Evolutionary conservation across 2,888 invertebrate genomes (phyloP).

Genomic region (Heteromyza rotundicornis): DNA sequence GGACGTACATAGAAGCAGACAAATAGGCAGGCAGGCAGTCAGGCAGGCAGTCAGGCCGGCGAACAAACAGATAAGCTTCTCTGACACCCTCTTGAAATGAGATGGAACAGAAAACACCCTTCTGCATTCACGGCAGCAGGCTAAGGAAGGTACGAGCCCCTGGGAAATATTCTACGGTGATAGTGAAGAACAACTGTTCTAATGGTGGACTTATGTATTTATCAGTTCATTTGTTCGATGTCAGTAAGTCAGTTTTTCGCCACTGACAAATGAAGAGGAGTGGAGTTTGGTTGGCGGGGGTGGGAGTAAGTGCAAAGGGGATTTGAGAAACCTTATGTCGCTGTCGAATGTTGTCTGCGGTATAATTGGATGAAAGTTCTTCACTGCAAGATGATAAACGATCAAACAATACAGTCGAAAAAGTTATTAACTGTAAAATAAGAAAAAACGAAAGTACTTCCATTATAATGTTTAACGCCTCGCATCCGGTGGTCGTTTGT

Average conservation of each 20-base stretch:
- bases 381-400: too few species aligned
- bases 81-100: constrained; percentile 15
- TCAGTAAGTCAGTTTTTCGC: not conserved
- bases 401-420: too few species aligned
- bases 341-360: too few species aligned
- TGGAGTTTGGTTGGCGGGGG: too few species aligned
- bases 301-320: too few species aligned
- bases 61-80: not conserved
- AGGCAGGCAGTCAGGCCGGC: not conserved
- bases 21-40: not conserved
- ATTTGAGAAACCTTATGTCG: constrained; percentile 2
- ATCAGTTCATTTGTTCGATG: constrained; percentile 37
- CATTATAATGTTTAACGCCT: too few species aligned
- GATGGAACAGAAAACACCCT: not conserved
- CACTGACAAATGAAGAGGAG: not conserved
- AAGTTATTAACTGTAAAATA: too few species aligned
- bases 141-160: constrained; percentile 18
- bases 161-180: constrained; percentile 35
- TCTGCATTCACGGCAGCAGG: not conserved
- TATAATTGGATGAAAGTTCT: too few species aligned
- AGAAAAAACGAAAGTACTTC: too few species aligned
- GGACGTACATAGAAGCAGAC: constrained; percentile 7
- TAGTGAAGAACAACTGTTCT: constrained; percentile 45
- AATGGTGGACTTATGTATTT: constrained; percentile 41
- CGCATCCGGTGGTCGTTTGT: too few species aligned